Conservation (phyloP, 2,888 invertebrate species). For the Imbricaverruca yamaguchii region DNA sequence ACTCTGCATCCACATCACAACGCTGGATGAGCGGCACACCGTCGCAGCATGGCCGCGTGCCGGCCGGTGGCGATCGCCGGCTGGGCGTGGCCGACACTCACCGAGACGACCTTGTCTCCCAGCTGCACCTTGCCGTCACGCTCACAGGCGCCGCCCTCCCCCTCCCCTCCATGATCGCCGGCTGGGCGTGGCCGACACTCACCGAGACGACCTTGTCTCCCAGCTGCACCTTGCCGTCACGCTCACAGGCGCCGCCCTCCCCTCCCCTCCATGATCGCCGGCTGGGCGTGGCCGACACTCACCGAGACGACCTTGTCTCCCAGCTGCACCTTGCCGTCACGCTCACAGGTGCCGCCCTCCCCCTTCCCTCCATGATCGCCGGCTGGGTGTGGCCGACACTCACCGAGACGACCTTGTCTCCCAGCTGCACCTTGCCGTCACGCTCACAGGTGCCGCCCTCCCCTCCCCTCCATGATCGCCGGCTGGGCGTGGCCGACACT, state of each 20-base stretch:
- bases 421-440: conserved; percentile 79
- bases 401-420: conserved; percentile 78
- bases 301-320: conserved; percentile 82
- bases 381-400: conserved; percentile 40
- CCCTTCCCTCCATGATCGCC: too few species aligned
- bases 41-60: too few species aligned
- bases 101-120: conserved; percentile 78
- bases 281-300: conserved; percentile 40
- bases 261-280: too few species aligned
- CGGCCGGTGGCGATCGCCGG: too few species aligned
- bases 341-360: conserved; percentile 84
- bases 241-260: conserved; percentile 84
- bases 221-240: conserved; percentile 77
- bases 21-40: too few species aligned
- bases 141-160: conserved; percentile 83
- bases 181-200: conserved; percentile 40
- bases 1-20: too few species aligned
- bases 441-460: conserved; percentile 86
- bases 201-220: conserved; percentile 82
- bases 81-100: conserved; percentile 45
- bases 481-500: conserved; percentile 40
- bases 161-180: too few species aligned
- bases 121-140: conserved; percentile 80
- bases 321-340: conserved; percentile 77
- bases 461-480: too few species aligned